These are phyloP conservation scores for Amaurobius ferox DNA, from an alignment of 2,888 invertebrate genomes.

Conservation along the genomic window DNA sequence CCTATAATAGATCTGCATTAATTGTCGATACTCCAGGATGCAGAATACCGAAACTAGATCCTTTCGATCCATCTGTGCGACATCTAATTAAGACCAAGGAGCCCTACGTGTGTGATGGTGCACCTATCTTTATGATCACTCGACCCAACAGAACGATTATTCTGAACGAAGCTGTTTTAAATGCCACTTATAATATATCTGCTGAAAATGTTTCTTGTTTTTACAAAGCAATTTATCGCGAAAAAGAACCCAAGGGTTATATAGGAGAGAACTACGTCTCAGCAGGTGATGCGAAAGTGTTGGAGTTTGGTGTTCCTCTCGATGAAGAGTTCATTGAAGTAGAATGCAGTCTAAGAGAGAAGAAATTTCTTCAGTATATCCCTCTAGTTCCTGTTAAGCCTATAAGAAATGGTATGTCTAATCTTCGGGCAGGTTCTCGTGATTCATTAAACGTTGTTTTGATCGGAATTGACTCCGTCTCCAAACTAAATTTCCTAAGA, in stretches of 20 bases:
- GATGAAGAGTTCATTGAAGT: conserved; percentile 63
- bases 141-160: conserved; percentile 34
- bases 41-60: conserved; percentile 67
- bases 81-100: conserved; percentile 19
- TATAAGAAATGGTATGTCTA: conserved; percentile 30
- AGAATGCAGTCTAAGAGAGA: conserved; percentile 7
- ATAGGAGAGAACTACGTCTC: conserved; percentile 44
- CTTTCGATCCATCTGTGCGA: conserved; percentile 57
- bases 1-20: neutral
- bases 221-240: conserved; percentile 23
- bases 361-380: conserved; percentile 51
- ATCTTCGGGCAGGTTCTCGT: neutral
- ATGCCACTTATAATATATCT: conserved; percentile 23
- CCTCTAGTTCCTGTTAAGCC: conserved; percentile 42
- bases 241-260: neutral
- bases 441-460: conserved; percentile 83
- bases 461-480: conserved; percentile 91
- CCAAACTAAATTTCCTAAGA: conserved; percentile 85
- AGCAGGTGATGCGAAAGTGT: conserved; percentile 15
- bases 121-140: conserved; percentile 36
- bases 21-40: conserved; percentile 70
- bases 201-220: conserved; percentile 29
- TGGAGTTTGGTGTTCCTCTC: conserved; percentile 58
- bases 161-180: conserved; percentile 38
- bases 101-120: conserved; percentile 45